phyloP scores from a whole-genome alignment of 2,797 vertebrate genomes.

The Pelodytes ibericus region DNA sequence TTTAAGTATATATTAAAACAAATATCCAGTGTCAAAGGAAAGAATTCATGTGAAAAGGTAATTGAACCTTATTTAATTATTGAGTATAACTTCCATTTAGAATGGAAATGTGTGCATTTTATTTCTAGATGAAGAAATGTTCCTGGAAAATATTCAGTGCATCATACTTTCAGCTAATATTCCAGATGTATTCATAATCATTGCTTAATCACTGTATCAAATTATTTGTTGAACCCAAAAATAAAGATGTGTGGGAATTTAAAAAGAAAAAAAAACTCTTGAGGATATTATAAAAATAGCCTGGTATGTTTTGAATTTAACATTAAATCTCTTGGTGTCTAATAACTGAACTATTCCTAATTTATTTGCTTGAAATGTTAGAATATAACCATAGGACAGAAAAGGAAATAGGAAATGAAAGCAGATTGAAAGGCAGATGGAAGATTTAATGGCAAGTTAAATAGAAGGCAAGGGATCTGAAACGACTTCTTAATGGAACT shows the following conservation, averaged over 20 bases:
- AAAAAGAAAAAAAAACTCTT: background rate
- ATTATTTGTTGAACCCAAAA: constrained; percentile 1
- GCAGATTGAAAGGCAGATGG: constrained; percentile 57
- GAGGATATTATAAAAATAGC: constrained; percentile 5
- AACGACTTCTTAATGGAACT: constrained; percentile 55
- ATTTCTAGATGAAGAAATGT: too few species aligned
- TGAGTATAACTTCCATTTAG: too few species aligned
- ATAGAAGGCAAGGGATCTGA: constrained; percentile 56
- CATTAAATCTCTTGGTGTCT: constrained; percentile 16
- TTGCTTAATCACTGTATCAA: background rate
- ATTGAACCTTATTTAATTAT: too few species aligned
- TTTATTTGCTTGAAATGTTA: constrained; percentile 50
- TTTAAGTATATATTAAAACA: too few species aligned
- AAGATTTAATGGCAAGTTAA: constrained; percentile 58
- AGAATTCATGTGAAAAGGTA: too few species aligned
- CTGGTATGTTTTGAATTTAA: constrained; percentile 4
- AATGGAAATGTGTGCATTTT: too few species aligned
- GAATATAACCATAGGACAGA: constrained; percentile 49
- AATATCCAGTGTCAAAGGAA: too few species aligned
- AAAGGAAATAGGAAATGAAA: constrained; percentile 51
- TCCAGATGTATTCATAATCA: background rate
- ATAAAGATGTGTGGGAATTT: background rate
- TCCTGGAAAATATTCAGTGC: background rate
- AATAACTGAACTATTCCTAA: constrained; percentile 21
- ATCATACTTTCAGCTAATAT: background rate